These are phyloP conservation scores for Tetheella fluctuosa DNA, from an alignment of 2,888 invertebrate genomes.

Conservation along the genomic window DNA sequence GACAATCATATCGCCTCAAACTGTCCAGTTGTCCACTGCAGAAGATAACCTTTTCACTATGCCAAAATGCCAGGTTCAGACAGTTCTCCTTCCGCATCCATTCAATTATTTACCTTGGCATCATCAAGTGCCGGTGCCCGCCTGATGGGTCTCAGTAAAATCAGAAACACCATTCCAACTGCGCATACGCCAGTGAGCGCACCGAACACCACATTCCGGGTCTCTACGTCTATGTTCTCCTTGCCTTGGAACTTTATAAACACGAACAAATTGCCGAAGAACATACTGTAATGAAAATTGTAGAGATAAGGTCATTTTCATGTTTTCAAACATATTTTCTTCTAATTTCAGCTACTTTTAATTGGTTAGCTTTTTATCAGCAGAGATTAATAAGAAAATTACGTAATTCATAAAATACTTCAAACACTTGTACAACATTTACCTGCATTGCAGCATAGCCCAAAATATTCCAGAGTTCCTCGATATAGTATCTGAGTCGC, in stretches of 20 bases:
- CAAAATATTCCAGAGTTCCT: constrained; percentile 98
- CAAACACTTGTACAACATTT: constrained; percentile 11
- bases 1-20: too few relatives aligned
- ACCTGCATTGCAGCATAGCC: constrained; percentile 97
- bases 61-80: too few relatives aligned
- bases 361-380: too few relatives aligned
- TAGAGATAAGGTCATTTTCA: too few relatives aligned
- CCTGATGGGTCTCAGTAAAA: constrained; percentile 85
- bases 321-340: too few relatives aligned
- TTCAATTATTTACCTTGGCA: constrained; percentile 60
- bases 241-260: constrained; percentile 95
- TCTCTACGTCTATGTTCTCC: constrained; percentile 87
- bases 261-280: constrained; percentile 97
- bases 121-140: constrained; percentile 65
- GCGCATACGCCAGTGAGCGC: constrained; percentile 90
- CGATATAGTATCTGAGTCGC: constrained; percentile 93
- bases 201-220: constrained; percentile 91
- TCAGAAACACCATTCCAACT: constrained; percentile 88
- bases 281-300: constrained; percentile 87
- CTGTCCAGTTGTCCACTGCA: too few relatives aligned
- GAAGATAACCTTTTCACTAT: too few relatives aligned
- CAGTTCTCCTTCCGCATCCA: too few relatives aligned
- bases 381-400: too few relatives aligned
- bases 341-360: too few relatives aligned
- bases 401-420: neutral